Conservation (phyloP, 2,113 vertebrate genomes). For the Neogale vison region DNA sequence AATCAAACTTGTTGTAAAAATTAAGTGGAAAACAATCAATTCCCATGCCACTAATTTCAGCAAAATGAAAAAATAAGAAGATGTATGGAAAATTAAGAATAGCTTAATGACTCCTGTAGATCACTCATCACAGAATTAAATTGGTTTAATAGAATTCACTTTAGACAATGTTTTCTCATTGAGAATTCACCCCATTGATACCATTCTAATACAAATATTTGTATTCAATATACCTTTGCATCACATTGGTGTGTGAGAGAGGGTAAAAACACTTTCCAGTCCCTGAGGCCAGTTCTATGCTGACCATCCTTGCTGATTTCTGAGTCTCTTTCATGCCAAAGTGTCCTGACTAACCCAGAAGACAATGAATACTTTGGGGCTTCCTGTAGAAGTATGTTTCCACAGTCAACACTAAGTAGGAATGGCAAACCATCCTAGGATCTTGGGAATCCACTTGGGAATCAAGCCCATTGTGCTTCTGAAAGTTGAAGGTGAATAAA, state of each 20-base stretch:
- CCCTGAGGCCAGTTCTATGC: neutral
- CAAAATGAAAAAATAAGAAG: neutral
- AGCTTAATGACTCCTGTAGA: neutral
- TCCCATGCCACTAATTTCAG: conserved; percentile 1
- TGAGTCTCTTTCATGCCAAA: neutral
- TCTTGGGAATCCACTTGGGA: neutral
- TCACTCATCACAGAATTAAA: conserved; percentile 6
- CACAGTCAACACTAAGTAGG: neutral
- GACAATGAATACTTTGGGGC: neutral
- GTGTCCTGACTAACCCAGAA: neutral
- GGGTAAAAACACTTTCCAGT: neutral
- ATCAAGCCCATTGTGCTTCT: neutral
- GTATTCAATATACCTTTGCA: neutral
- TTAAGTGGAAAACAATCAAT: conserved; percentile 27
- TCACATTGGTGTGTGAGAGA: neutral
- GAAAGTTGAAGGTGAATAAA: neutral
- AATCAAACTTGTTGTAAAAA: conserved; percentile 29
- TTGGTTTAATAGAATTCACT: neutral
- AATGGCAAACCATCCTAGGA: neutral
- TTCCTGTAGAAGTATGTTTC: neutral
- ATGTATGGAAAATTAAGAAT: conserved; percentile 10
- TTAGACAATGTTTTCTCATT: neutral
- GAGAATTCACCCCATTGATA: neutral
- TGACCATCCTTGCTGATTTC: neutral
- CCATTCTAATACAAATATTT: neutral